phyloP scores from a whole-genome alignment of 1,140 invertebrate species.

The Protaetia brevitarsis region DNA sequence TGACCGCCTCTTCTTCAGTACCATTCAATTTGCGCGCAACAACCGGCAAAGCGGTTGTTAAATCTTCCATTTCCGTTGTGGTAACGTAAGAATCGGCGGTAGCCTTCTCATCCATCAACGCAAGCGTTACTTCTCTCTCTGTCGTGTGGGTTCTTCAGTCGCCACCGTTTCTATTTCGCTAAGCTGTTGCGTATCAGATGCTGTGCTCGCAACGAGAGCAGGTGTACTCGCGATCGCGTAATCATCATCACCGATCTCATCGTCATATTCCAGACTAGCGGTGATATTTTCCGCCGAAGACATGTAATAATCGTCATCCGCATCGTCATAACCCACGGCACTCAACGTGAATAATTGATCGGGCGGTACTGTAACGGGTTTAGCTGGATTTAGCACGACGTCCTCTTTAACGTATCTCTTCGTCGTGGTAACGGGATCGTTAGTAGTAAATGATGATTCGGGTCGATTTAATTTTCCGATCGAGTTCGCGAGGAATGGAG shows the following conservation, averaged over 20 bases:
- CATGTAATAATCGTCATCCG: slow-evolving; percentile 37
- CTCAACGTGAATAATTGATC: slow-evolving; percentile 13
- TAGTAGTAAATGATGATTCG: slow-evolving; percentile 55
- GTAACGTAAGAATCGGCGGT: not conserved
- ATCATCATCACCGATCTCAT: not conserved
- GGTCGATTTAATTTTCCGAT: slow-evolving; percentile 52
- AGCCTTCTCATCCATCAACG: too few species aligned
- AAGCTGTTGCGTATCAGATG: not conserved
- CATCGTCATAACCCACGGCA: slow-evolving; percentile 29
- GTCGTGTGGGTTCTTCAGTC: not conserved
- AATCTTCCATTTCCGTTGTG: not conserved
- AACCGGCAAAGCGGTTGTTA: not conserved
- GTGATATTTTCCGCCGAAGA: not conserved
- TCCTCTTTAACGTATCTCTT: not conserved
- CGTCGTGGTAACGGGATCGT: slow-evolving; percentile 46
- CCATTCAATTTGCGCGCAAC: not conserved
- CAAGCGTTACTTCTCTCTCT: not conserved
- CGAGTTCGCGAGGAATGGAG: slow-evolving; percentile 26
- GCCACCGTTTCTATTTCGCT: not conserved
- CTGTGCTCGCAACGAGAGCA: not conserved
- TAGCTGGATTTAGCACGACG: not conserved
- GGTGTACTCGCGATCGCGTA: not conserved
- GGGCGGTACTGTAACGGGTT: slow-evolving; percentile 18
- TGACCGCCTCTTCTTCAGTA: not conserved
- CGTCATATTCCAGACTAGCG: not conserved